phyloP scores from a whole-genome alignment of 2,113 vertebrate genomes.

The Isurus oxyrinchus region DNA sequence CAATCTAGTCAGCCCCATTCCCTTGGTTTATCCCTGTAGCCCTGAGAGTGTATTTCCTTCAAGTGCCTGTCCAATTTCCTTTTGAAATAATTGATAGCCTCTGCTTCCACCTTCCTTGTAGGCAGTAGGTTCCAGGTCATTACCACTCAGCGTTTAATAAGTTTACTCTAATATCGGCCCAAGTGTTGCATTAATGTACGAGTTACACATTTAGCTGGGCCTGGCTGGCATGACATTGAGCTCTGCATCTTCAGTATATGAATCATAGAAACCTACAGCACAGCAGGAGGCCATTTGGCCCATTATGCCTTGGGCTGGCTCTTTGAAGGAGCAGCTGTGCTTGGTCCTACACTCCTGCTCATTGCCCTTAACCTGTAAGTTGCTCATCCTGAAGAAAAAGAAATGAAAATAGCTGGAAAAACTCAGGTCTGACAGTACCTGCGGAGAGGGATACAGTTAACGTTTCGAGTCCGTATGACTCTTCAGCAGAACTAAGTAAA shows the following conservation, averaged over 20 bases:
- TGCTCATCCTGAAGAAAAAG: too few species aligned
- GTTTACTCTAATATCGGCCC: not conserved
- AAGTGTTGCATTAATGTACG: not conserved
- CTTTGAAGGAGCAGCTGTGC: not conserved
- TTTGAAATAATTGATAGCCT: not conserved
- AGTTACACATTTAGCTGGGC: not conserved
- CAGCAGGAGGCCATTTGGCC: not conserved
- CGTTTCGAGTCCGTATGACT: too few species aligned
- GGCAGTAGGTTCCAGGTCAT: not conserved
- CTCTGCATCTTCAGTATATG: not conserved
- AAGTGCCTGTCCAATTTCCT: not conserved
- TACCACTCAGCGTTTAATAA: not conserved
- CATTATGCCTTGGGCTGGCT: not conserved
- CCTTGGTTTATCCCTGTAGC: not conserved
- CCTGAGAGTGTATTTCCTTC: not conserved
- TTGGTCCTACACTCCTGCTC: too few species aligned
- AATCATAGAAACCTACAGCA: not conserved
- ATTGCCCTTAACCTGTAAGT: too few species aligned
- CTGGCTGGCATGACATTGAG: not conserved
- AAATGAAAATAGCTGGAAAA: too few species aligned
- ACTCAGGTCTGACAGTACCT: too few species aligned
- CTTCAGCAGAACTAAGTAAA: too few species aligned
- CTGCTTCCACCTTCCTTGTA: not conserved
- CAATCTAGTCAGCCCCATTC: not conserved
- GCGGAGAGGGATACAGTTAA: too few species aligned